Evolutionary conservation across 2,888 invertebrate genomes (phyloP).

Genomic region (Scelioninae gen. 2): DNA sequence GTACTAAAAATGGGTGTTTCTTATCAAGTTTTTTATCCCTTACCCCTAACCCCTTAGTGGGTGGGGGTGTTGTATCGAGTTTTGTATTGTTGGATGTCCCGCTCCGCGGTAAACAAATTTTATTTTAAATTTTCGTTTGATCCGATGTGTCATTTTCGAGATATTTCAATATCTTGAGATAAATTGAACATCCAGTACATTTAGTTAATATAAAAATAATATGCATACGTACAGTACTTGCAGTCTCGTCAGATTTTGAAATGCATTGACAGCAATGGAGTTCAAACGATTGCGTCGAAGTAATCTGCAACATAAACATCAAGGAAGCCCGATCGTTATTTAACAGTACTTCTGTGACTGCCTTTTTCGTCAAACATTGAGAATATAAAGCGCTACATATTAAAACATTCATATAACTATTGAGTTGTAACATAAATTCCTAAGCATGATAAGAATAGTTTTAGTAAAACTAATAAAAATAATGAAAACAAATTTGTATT

Average conservation of each 20-base stretch:
- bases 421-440: slow-evolving; percentile 38
- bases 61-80: too few species aligned
- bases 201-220: too few species aligned
- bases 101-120: too few species aligned
- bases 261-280: slow-evolving; percentile 86
- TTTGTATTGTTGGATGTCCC: too few species aligned
- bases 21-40: too few species aligned
- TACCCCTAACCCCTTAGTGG: too few species aligned
- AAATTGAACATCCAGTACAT: too few species aligned
- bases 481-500: slow-evolving; percentile 37
- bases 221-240: slow-evolving; percentile 88
- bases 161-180: too few species aligned
- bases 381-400: slow-evolving; percentile 38
- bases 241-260: slow-evolving; percentile 86
- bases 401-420: too few species aligned
- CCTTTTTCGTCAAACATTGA: slow-evolving; percentile 57
- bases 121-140: too few species aligned
- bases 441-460: slow-evolving; percentile 30
- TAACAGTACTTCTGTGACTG: slow-evolving; percentile 58
- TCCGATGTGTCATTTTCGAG: too few species aligned
- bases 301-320: slow-evolving; percentile 79
- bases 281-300: slow-evolving; percentile 90
- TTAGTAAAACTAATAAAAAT: slow-evolving; percentile 42
- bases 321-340: slow-evolving; percentile 53
- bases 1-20: too few species aligned